Percentiles rank a stretch among this genome's conserved stretches.
Conservation (phyloP, 2,888 invertebrate species). For the Trichopoda pennipes region DNA sequence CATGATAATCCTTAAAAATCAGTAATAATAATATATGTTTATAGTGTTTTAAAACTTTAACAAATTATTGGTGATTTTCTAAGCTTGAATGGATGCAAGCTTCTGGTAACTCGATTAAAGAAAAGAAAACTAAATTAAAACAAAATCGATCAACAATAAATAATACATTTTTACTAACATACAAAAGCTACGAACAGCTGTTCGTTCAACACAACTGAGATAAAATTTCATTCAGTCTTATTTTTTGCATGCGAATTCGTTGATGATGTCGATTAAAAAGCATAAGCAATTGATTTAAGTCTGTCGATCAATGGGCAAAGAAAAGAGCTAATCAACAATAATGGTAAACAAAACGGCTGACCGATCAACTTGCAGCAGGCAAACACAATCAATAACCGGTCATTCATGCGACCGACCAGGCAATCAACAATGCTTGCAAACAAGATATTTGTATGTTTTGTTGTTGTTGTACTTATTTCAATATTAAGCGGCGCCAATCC, state of each 20-base stretch:
- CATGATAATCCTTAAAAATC: too few relatives aligned
- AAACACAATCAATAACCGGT: slow-evolving; percentile 32
- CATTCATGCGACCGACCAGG: slow-evolving; percentile 33
- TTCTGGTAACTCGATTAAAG: slow-evolving; percentile 30
- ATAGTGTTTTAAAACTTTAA: too few relatives aligned
- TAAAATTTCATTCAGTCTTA: slow-evolving; percentile 45
- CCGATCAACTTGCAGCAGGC: slow-evolving; percentile 43
- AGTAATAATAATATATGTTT: too few relatives aligned
- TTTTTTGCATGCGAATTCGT: slow-evolving; percentile 9
- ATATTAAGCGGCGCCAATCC: slow-evolving; percentile 59
- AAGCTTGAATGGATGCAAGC: too few relatives aligned
- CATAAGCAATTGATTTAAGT: slow-evolving; percentile 53
- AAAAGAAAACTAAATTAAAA: slow-evolving; percentile 8
- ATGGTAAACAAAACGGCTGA: slow-evolving; percentile 26
- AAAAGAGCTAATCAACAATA: slow-evolving; percentile 31
- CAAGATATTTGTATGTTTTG: slow-evolving; percentile 17
- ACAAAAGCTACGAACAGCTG: slow-evolving; percentile 39
- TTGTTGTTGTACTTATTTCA: slow-evolving; percentile 5
- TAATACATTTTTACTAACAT: slow-evolving; percentile 1
- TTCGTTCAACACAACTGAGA: slow-evolving; percentile 27
- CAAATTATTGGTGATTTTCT: neutral
- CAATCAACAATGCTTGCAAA: slow-evolving; percentile 23
- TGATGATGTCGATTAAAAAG: slow-evolving; percentile 15
- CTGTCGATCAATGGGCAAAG: slow-evolving; percentile 53
- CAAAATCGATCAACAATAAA: slow-evolving; percentile 6